phyloP scores from a whole-genome alignment of 2,888 invertebrate species.

The Microctonus hyperodae region DNA sequence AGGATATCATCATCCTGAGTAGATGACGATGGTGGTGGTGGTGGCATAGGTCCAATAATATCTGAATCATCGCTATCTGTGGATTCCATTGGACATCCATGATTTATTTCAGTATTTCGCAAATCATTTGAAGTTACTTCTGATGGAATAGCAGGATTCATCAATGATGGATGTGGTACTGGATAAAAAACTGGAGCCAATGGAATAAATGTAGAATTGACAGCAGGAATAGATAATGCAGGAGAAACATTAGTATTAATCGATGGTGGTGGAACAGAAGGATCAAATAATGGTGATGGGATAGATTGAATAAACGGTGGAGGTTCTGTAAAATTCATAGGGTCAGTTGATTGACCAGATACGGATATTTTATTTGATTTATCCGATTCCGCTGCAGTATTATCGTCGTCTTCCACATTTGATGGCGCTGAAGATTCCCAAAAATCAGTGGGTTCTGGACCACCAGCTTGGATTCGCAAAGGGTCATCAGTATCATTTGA shows the following conservation, averaged over 20 bases:
- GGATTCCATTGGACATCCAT: background rate
- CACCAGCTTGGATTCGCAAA: constrained; percentile 27
- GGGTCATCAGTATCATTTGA: constrained; percentile 35
- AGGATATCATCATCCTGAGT: constrained; percentile 25
- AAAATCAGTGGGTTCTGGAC: constrained; percentile 40
- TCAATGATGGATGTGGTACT: constrained; percentile 23
- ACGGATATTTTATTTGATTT: background rate
- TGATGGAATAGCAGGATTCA: constrained; percentile 31
- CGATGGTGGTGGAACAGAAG: constrained; percentile 30
- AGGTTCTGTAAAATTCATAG: constrained; percentile 5
- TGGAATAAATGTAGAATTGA: constrained; percentile 12
- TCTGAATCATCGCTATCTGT: constrained; percentile 40
- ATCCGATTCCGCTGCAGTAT: background rate
- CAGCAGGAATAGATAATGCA: constrained; percentile 28
- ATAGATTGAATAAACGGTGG: background rate
- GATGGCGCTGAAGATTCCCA: constrained; percentile 35
- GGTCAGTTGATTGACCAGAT: background rate
- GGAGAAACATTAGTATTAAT: background rate
- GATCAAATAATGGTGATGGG: constrained; percentile 30
- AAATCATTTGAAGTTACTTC: background rate
- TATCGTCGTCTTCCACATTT: background rate
- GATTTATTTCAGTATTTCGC: background rate
- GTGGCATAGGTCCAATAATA: constrained; percentile 47
- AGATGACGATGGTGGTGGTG: constrained; percentile 21
- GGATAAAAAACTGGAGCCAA: constrained; percentile 24